These are phyloP conservation scores for Epizoanthus rinbou DNA, from an alignment of 92 coral and sea anemone genomes.

Conservation along the genomic window DNA sequence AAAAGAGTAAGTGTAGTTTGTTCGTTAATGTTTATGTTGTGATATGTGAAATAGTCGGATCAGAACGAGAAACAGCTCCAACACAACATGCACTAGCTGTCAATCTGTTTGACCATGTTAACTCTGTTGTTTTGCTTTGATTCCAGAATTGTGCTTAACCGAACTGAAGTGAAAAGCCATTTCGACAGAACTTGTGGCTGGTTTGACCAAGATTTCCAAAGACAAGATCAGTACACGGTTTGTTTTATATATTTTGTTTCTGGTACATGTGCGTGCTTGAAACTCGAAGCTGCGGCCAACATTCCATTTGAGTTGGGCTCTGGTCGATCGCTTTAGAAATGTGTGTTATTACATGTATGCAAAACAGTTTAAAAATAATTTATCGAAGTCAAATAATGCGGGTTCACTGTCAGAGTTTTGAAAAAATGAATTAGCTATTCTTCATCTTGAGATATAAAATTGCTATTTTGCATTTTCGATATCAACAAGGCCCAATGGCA, in stretches of 20 bases:
- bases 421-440: neutral
- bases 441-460: neutral
- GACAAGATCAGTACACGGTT: slow-evolving; percentile 85
- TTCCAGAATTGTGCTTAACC: slow-evolving; percentile 66
- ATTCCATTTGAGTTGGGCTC: slow-evolving; percentile 1
- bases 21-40: too few species aligned
- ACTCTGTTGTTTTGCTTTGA: slow-evolving; percentile 24
- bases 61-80: too few species aligned
- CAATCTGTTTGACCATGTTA: slow-evolving; percentile 7
- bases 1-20: too few species aligned
- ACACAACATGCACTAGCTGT: too few species aligned
- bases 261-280: neutral
- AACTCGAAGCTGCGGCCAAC: slow-evolving; percentile 1
- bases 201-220: slow-evolving; percentile 90
- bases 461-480: neutral
- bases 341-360: slow-evolving; percentile 25
- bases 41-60: too few species aligned
- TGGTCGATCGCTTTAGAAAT: neutral
- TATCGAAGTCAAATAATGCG: neutral
- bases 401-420: neutral
- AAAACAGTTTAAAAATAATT: slow-evolving; percentile 9
- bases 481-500: too few species aligned
- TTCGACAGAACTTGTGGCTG: slow-evolving; percentile 77
- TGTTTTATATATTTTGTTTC: slow-evolving; percentile 19
- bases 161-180: slow-evolving; percentile 55